Base-by-base conservation (phyloP, 2,888 invertebrate species). In the Apodemia zela region DNA sequence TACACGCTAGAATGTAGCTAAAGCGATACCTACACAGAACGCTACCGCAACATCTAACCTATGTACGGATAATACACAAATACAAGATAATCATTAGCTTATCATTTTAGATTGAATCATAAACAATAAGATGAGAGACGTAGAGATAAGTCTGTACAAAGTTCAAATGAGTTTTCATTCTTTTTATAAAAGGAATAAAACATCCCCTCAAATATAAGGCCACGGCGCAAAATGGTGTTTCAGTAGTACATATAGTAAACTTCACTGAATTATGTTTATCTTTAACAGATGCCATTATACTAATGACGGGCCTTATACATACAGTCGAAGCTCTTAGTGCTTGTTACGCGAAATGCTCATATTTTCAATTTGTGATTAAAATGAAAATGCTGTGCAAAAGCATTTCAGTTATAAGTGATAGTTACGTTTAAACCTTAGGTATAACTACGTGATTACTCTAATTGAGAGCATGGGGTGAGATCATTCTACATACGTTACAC, bases 141-240 rank as follows among this genome's bases (percentile, higher is more conserved):
- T 75, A 75, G 75, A 75, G 75, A 75, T 75, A 76, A 75, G 75
- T 81, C 80, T 83, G 82, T 85, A 86, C 85, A 87, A 83, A 81
- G 77, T 79, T 80, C 73, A 76, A 80, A 77, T 75, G 76, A 77
- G 70, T 71, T 74, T 75, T 74, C 73, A 74, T 77, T 73, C 77
- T 80, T 77, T 79, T 82, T 81, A 81, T 79, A 79, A 84, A 88
- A 87, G 84, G 82, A 84, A 81, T 79, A 85, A 89, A 85, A 87
- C 79, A 88, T 87, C 84, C 87, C 88, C 84, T 87, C 79, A 82
- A 86, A 79, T 88, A 89, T 91, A 91, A 91, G 91, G 91, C 91
- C 91, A 90, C 91, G 87, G 90, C 89, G 84, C 88, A 89, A 86
- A 81, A 85, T 91, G 91, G 91, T 91, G 90, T 91, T 86, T 89